phyloP scores from a whole-genome alignment of 2,888 invertebrate species.

The Apodemia hepburni region DNA sequence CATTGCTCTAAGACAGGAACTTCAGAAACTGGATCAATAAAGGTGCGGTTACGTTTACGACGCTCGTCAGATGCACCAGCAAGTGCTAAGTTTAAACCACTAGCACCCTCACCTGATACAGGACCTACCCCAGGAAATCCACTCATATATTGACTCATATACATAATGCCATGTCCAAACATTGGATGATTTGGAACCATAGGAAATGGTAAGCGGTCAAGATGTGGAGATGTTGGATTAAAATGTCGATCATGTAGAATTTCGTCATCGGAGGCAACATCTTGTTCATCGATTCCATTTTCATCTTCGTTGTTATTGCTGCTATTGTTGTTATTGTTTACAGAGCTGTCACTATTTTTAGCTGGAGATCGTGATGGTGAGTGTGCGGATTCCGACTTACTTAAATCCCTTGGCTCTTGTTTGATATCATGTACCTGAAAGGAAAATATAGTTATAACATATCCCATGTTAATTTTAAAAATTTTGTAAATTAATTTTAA shows the following conservation, averaged over 20 bases:
- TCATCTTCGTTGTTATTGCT: slow-evolving; percentile 72
- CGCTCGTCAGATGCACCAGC: slow-evolving; percentile 89
- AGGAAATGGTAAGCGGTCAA: slow-evolving; percentile 84
- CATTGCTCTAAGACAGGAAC: slow-evolving; percentile 96
- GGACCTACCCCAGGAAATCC: slow-evolving; percentile 76
- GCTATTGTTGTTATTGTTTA: slow-evolving; percentile 63
- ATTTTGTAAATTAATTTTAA: not conserved
- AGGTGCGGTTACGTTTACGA: slow-evolving; percentile 97
- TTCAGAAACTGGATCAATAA: slow-evolving; percentile 99
- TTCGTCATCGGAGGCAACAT: slow-evolving; percentile 75
- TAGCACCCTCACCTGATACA: slow-evolving; percentile 78
- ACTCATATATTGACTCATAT: slow-evolving; percentile 92
- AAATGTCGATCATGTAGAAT: slow-evolving; percentile 66
- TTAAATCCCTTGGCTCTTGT: slow-evolving; percentile 74
- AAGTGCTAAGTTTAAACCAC: slow-evolving; percentile 82
- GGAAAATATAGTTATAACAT: slow-evolving; percentile 18
- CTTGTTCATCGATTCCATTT: slow-evolving; percentile 74
- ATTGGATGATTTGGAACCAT: slow-evolving; percentile 91
- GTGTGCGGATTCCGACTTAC: slow-evolving; percentile 54
- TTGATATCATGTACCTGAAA: slow-evolving; percentile 76
- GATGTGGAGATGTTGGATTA: slow-evolving; percentile 59
- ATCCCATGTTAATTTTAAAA: not conserved
- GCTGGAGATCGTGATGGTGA: slow-evolving; percentile 77
- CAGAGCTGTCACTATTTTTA: slow-evolving; percentile 77
- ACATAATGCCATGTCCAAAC: slow-evolving; percentile 95